Conservation (phyloP, 2,797 vertebrate genomes). For the Chelon auratus region DNA sequence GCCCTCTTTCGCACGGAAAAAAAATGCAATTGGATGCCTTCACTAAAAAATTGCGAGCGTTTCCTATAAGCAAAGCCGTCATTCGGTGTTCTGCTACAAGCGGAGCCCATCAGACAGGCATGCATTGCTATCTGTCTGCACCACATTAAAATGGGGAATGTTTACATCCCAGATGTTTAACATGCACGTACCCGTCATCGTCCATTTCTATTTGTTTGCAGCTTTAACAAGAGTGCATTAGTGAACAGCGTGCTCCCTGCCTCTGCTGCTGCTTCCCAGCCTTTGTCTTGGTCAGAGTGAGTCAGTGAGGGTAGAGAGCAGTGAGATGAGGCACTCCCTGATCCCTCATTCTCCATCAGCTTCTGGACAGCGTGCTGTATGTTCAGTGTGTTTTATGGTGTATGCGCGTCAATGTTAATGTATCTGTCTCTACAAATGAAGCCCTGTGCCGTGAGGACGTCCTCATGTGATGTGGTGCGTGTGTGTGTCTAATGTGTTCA, state of each 20-base stretch:
- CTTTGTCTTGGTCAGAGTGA: slow-evolving; percentile 41
- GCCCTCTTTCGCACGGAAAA: slow-evolving; percentile 4
- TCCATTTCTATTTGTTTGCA: not conserved
- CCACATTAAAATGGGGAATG: not conserved
- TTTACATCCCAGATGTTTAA: slow-evolving; percentile 16
- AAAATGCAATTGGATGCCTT: slow-evolving; percentile 1
- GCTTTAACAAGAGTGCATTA: slow-evolving; percentile 14
- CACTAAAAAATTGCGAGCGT: slow-evolving; percentile 25
- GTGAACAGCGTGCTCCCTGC: no score
- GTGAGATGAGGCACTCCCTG: slow-evolving; percentile 3
- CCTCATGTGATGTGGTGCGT: no score
- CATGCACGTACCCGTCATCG: slow-evolving; percentile 4
- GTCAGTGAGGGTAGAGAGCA: not conserved
- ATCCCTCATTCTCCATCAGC: slow-evolving; percentile 13
- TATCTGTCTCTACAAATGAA: no score
- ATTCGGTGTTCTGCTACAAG: not conserved
- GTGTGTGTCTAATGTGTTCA: no score
- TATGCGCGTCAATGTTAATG: no score
- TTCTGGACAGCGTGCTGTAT: no score
- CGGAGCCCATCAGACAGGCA: not conserved
- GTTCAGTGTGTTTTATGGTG: no score
- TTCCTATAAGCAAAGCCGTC: slow-evolving; percentile 20
- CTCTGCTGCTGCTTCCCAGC: slow-evolving; percentile 13
- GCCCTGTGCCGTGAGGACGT: no score
- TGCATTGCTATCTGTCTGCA: not conserved